Conservation (phyloP, 2,113 vertebrate species). For the Tragulus kanchil region DNA sequence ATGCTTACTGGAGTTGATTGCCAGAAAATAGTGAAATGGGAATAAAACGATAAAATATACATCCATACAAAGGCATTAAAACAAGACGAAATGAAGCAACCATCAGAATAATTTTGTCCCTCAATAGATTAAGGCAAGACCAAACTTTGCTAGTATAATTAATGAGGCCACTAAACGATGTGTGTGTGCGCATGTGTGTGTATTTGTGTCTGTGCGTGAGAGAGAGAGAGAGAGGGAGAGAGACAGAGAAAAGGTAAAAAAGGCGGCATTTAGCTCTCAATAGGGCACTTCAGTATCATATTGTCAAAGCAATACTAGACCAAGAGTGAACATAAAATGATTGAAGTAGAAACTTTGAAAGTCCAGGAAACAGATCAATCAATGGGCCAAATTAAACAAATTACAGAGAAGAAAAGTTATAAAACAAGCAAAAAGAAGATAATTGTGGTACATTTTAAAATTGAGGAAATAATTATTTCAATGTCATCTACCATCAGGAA, state of each 20-base stretch:
- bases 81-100: conserved; percentile 2
- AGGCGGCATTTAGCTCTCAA: neutral
- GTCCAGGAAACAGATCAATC: neutral
- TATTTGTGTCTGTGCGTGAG: neutral
- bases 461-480: neutral
- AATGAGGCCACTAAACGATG: neutral
- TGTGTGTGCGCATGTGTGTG: neutral
- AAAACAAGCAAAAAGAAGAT: neutral
- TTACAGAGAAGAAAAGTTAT: neutral
- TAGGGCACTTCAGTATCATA: neutral
- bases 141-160: neutral
- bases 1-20: neutral
- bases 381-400: neutral
- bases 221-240: neutral
- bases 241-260: neutral
- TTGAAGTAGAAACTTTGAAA: neutral
- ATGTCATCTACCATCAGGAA: neutral
- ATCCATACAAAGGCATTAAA: neutral
- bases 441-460: neutral
- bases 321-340: neutral
- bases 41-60: neutral
- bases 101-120: neutral
- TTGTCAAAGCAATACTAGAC: neutral
- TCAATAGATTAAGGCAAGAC: neutral
- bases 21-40: neutral